These are phyloP conservation scores for Protula sp. DNA, from an alignment of 2,888 invertebrate species.

Conservation along the genomic window DNA sequence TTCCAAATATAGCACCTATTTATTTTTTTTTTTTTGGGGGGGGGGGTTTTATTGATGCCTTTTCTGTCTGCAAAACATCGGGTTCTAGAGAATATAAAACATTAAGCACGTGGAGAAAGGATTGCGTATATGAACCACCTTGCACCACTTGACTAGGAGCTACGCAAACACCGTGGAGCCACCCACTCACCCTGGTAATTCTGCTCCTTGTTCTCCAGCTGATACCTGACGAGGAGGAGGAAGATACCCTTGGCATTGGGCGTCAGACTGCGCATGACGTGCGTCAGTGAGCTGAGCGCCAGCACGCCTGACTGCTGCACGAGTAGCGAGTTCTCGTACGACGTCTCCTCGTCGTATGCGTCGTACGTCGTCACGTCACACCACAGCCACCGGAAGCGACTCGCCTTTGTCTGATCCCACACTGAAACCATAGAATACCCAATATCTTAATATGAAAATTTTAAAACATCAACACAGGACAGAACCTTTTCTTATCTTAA, in stretches of 20 bases:
- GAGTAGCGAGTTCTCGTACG: slow-evolving; percentile 69
- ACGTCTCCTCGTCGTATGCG: slow-evolving; percentile 71
- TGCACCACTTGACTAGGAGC: too few relatives aligned
- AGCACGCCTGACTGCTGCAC: slow-evolving; percentile 62
- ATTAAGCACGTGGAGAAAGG: too few relatives aligned
- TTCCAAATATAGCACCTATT: too few relatives aligned
- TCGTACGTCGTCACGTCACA: slow-evolving; percentile 81
- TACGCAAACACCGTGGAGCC: too few relatives aligned
- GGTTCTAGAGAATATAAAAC: too few relatives aligned
- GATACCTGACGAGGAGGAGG: slow-evolving; percentile 73
- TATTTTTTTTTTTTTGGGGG: too few relatives aligned
- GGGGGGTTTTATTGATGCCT: too few relatives aligned
- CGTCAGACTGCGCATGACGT: slow-evolving; percentile 85
- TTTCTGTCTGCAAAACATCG: too few relatives aligned
- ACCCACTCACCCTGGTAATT: slow-evolving; percentile 62
- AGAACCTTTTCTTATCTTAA: too few relatives aligned
- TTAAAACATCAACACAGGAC: not conserved
- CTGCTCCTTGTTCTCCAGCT: slow-evolving; percentile 67
- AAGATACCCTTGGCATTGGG: slow-evolving; percentile 70
- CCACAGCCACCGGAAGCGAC: slow-evolving; percentile 84
- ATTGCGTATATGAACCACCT: too few relatives aligned
- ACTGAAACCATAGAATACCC: too few relatives aligned
- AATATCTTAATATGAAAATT: not conserved
- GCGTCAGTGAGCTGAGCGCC: slow-evolving; percentile 75
- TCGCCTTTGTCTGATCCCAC: slow-evolving; percentile 81